Conservation (phyloP, 2,113 vertebrate species). For the Chaetodon trifascialis region DNA sequence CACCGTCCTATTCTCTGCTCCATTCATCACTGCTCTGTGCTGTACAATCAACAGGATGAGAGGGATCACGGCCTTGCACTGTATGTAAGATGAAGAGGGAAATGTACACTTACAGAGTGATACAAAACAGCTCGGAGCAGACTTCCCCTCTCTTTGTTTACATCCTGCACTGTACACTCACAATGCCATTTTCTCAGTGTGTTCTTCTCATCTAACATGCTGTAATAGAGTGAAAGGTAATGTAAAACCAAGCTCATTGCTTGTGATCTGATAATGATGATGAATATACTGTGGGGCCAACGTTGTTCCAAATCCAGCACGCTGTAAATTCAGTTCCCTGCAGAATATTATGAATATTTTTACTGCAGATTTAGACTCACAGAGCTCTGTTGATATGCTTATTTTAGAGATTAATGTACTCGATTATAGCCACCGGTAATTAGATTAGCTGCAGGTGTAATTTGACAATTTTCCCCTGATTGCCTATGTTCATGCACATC, state of each 20-base stretch:
- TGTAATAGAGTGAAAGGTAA: neutral
- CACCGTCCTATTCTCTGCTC: conserved; percentile 12
- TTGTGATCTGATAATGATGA: neutral
- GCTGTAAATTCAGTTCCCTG: neutral
- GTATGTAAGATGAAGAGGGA: conserved; percentile 10
- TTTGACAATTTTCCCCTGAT: conserved; percentile 6
- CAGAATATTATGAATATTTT: neutral
- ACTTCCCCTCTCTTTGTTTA: conserved; percentile 8
- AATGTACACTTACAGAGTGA: conserved; percentile 1
- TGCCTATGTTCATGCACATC: conserved; percentile 5
- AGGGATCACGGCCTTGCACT: conserved; percentile 4
- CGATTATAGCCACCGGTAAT: conserved; percentile 24
- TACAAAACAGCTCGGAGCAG: conserved; percentile 12
- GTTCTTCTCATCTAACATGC: neutral
- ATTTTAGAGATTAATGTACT: conserved; percentile 31
- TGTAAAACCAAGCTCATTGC: conserved; percentile 14
- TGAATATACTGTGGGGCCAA: neutral
- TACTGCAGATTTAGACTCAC: neutral
- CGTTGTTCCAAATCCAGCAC: neutral
- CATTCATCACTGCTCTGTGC: conserved; percentile 31
- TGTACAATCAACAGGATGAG: conserved; percentile 35
- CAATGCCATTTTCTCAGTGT: neutral
- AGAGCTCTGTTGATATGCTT: neutral
- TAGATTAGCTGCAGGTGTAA: conserved; percentile 15
- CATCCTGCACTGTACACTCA: neutral